Evolutionary conservation across 35 echinoderm and acorn worm species (phyloP).

Genomic region (Stichopus chloronotus): DNA sequence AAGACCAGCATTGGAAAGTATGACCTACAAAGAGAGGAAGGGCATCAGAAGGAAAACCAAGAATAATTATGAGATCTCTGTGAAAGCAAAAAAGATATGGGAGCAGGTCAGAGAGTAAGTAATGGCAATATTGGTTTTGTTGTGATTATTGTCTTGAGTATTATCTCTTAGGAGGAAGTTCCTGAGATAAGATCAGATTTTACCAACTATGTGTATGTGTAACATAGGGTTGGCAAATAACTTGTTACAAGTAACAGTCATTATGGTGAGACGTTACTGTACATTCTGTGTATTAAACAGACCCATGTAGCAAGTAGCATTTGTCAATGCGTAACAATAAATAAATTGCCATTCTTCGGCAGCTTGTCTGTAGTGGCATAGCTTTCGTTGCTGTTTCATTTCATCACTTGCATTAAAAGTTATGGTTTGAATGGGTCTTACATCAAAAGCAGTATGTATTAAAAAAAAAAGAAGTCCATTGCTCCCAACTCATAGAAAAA

Average conservation of each 20-base stretch:
- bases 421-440: too few relatives aligned
- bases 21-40: slow-evolving; percentile 90
- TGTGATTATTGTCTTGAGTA: not conserved
- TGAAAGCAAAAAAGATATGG: slow-evolving; percentile 83
- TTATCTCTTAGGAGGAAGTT: not conserved
- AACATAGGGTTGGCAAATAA: not conserved
- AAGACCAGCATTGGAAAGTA: slow-evolving; percentile 66
- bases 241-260: not conserved
- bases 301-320: too few relatives aligned
- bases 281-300: too few relatives aligned
- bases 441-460: too few relatives aligned
- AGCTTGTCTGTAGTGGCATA: too few relatives aligned
- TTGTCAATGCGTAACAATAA: too few relatives aligned
- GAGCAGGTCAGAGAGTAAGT: slow-evolving; percentile 84
- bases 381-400: too few relatives aligned
- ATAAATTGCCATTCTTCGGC: too few relatives aligned
- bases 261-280: too few relatives aligned
- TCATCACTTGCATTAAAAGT: too few relatives aligned
- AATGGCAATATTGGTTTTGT: not conserved
- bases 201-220: not conserved
- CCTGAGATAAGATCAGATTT: not conserved
- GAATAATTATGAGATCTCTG: slow-evolving; percentile 83
- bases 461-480: too few relatives aligned
- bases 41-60: slow-evolving; percentile 73
- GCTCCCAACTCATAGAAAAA: too few relatives aligned